Evolutionary conservation across 2,113 vertebrate species (phyloP), one percentile per base, ranked within the genome.

Genomic region (Capricornis sumatraensis): DNA sequence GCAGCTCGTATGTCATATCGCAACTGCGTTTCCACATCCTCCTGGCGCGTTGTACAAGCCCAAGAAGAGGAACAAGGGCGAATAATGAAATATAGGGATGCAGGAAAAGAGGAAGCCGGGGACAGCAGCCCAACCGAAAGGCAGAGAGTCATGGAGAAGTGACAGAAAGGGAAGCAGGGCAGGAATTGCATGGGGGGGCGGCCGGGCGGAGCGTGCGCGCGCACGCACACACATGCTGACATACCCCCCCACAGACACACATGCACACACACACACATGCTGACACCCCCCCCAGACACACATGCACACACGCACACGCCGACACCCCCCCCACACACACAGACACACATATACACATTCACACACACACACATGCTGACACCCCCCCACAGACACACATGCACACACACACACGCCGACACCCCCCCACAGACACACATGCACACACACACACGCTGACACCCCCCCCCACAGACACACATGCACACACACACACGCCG

Each of bases 131-230:
- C 99, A 99, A 99, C 99, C 96, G 99, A 99, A 99, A 99, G 98
- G 98, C 97, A 97, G 99, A 99, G 99, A 99, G 98, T 99, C 99
- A 99, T 99, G 99, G 99, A 99, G 99, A 99, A 99, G 99, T 99
- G 99, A 99, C 99, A 99, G 99, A 99, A 99, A 99, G 99, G 99
- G 99, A 99, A 99, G 99, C 99, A 98, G 97, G 98, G 96, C 98
- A 99, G 99, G 99, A 99, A 99, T 99, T 99, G 90, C 58, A 96
- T 28, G 96, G 87, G 57, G 57, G 58, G 98, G 98, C 90, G 93
- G 97, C 97, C 97, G 89, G 95, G 97, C 15, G 47, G 28, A 57
- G 89, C 1, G 8, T 3, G 1, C 3, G 30, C 0, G 0, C 3
- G 25, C 28, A 25, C 33, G 45, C 45, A 5, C 43, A 64, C 28